These are phyloP conservation scores for Diarsia brunnea DNA, from an alignment of 2,888 invertebrate genomes.

Conservation along the genomic window DNA sequence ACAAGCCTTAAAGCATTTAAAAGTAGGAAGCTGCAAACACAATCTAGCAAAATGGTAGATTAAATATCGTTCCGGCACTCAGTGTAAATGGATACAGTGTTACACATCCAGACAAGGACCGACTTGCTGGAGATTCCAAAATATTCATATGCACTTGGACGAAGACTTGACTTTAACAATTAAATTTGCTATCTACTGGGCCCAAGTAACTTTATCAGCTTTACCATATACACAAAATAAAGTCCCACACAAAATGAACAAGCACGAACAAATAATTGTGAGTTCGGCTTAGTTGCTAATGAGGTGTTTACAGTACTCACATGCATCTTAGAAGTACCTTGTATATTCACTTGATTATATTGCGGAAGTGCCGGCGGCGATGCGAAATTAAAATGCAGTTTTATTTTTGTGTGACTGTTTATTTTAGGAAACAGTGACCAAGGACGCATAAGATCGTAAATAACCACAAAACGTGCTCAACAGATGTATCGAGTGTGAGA, in stretches of 20 bases:
- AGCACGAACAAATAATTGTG: neutral
- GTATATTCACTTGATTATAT: neutral
- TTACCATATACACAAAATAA: neutral
- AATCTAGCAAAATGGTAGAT: neutral
- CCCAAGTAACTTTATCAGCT: neutral
- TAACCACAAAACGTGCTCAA: neutral
- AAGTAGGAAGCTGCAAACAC: neutral
- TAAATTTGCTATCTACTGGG: neutral
- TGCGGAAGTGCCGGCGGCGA: neutral
- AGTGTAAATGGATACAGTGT: neutral
- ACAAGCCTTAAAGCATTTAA: neutral
- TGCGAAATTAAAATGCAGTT: neutral
- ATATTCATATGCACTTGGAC: neutral
- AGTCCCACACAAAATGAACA: neutral
- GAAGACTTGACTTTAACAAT: no score
- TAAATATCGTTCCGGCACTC: neutral
- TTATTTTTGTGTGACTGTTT: constrained; percentile 8
- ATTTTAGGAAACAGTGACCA: constrained; percentile 2
- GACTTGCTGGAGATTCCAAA: neutral
- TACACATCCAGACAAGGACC: neutral
- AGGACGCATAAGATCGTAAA: neutral
- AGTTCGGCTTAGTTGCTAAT: neutral
- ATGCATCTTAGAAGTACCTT: neutral
- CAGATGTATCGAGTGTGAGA: neutral
- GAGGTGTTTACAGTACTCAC: neutral